phyloP scores from a whole-genome alignment of 1,140 invertebrate species.

The Drosophila mayri region DNA sequence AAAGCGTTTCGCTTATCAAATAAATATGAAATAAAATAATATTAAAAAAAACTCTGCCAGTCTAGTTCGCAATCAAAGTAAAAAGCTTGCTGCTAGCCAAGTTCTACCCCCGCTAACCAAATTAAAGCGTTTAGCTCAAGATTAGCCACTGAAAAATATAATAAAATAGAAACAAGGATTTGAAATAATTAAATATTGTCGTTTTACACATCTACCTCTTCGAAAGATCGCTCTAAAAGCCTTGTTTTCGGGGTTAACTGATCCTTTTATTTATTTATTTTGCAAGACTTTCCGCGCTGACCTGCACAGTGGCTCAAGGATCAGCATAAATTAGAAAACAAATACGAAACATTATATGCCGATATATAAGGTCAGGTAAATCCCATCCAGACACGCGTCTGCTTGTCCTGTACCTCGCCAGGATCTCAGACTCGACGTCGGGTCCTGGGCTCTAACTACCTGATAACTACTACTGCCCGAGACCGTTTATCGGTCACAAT shows the following conservation, averaged over 20 bases:
- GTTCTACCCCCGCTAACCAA: slow-evolving; percentile 21
- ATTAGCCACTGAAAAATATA: not conserved
- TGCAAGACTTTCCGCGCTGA: slow-evolving; percentile 3
- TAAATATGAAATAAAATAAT: not conserved
- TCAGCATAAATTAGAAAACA: not conserved
- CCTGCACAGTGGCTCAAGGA: slow-evolving; percentile 10
- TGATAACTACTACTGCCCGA: slow-evolving; percentile 23
- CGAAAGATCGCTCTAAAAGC: not conserved
- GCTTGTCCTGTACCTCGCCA: slow-evolving; percentile 39
- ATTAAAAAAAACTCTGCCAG: slow-evolving; percentile 12
- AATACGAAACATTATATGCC: not conserved
- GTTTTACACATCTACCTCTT: not conserved
- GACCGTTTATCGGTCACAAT: slow-evolving; percentile 46
- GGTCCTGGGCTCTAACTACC: slow-evolving; percentile 26
- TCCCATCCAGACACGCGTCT: slow-evolving; percentile 33
- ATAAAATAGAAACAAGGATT: not conserved
- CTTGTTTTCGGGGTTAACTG: not conserved
- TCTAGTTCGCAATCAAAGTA: slow-evolving; percentile 57
- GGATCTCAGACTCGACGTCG: not conserved
- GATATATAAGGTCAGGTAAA: slow-evolving; percentile 28
- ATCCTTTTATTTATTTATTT: not conserved
- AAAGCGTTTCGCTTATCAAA: slow-evolving; percentile 29
- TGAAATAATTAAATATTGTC: not conserved
- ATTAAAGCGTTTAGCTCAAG: not conserved
- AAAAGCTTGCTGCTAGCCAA: slow-evolving; percentile 42